These are phyloP conservation scores for Echiichthys vipera DNA, from an alignment of 2,797 vertebrate species.

Conservation along the genomic window DNA sequence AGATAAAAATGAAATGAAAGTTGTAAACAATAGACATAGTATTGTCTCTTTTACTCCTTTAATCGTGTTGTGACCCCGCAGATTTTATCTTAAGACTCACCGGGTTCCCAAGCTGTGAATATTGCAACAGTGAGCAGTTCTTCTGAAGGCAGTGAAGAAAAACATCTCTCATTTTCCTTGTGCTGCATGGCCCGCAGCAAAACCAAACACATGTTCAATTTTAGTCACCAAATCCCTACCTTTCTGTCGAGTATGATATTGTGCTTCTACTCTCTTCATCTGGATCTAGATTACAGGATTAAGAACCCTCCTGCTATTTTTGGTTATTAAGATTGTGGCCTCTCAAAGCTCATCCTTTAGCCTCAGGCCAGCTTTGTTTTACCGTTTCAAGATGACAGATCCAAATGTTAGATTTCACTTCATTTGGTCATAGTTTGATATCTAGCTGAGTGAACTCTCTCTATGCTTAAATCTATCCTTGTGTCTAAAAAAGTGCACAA, in stretches of 20 bases:
- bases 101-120: background rate
- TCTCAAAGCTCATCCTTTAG: slow-evolving; percentile 36
- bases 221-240: slow-evolving; percentile 48
- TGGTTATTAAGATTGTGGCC: slow-evolving; percentile 33
- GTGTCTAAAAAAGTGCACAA: background rate
- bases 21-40: background rate
- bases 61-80: background rate
- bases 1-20: background rate
- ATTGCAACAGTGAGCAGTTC: background rate
- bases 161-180: background rate
- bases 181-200: slow-evolving; percentile 9
- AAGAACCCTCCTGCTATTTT: slow-evolving; percentile 21
- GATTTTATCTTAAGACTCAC: background rate
- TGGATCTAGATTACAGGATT: slow-evolving; percentile 30
- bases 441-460: background rate
- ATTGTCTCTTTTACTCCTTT: background rate
- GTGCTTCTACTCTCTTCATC: slow-evolving; percentile 35
- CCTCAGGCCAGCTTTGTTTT: slow-evolving; percentile 28
- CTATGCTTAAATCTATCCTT: background rate
- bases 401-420: background rate
- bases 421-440: background rate
- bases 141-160: background rate
- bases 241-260: slow-evolving; percentile 18
- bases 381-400: slow-evolving; percentile 17
- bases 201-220: slow-evolving; percentile 31